phyloP scores from a whole-genome alignment of 2,888 invertebrate genomes.

The Drosophila crucigera region DNA sequence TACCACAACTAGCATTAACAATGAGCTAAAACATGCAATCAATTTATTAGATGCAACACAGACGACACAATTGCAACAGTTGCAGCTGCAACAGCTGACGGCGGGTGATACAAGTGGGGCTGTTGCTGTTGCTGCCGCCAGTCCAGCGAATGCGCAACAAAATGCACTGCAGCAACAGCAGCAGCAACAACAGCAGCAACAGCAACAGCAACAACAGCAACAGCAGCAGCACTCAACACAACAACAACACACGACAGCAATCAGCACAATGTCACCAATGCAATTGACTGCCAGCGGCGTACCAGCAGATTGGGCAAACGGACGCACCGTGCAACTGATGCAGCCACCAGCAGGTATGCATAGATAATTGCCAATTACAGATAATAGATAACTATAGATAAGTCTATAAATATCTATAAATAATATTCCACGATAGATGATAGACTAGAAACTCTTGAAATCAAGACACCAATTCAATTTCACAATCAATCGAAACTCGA shows the following conservation, averaged over 20 bases:
- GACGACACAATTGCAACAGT: constrained; percentile 86
- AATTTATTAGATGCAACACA: constrained; percentile 85
- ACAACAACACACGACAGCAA: constrained; percentile 88
- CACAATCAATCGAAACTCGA: no score
- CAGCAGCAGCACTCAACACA: constrained; percentile 87
- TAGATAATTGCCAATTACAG: neutral
- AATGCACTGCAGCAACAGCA: constrained; percentile 80
- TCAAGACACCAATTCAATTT: neutral
- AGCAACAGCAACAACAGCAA: constrained; percentile 79
- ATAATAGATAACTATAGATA: neutral
- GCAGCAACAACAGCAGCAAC: constrained; percentile 78
- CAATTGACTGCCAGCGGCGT: constrained; percentile 88
- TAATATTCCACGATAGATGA: neutral
- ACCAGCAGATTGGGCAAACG: constrained; percentile 88
- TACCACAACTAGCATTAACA: constrained; percentile 7
- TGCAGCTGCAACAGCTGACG: constrained; percentile 84
- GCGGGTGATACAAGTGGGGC: constrained; percentile 71
- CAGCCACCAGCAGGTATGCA: constrained; percentile 87
- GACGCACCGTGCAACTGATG: constrained; percentile 93
- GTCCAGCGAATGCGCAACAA: constrained; percentile 84
- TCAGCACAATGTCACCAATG: constrained; percentile 91
- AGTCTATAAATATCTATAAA: neutral
- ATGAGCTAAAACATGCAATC: constrained; percentile 80
- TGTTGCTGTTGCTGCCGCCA: constrained; percentile 70
- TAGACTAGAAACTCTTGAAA: neutral